Evolutionary conservation across 2,797 vertebrate genomes (phyloP).

Genomic region (Tolypeutes matacus): DNA sequence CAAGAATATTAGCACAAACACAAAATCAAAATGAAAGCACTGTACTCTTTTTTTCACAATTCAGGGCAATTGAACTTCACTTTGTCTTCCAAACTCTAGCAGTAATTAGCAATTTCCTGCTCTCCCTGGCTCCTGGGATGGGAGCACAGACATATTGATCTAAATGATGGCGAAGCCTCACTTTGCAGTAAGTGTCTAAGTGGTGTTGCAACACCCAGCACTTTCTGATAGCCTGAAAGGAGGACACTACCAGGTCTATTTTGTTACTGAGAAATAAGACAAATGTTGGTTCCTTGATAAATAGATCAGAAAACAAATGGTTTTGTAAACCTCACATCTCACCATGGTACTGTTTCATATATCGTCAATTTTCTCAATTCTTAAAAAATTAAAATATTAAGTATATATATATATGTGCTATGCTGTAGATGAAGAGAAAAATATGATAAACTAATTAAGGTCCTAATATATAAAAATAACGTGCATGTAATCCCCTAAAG

Average conservation of each 20-base stretch:
- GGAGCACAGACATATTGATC: constrained; percentile 83
- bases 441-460: background rate
- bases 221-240: constrained; percentile 57
- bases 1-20: constrained; percentile 33
- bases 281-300: constrained; percentile 64
- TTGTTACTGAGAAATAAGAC: constrained; percentile 63
- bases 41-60: constrained; percentile 40
- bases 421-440: background rate
- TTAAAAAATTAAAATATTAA: constrained; percentile 18
- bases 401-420: background rate
- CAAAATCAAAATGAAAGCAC: constrained; percentile 52
- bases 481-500: background rate
- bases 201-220: constrained; percentile 66
- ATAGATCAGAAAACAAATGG: background rate
- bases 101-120: constrained; percentile 80
- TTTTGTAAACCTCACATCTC: background rate
- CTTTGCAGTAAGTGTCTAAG: constrained; percentile 69
- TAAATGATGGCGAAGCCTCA: constrained; percentile 78
- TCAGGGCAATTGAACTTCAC: constrained; percentile 30
- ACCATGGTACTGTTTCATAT: background rate
- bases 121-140: constrained; percentile 65
- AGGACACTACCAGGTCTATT: background rate
- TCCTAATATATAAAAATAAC: background rate
- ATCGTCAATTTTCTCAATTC: background rate
- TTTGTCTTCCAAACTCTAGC: constrained; percentile 65